A percentile compares a stretch with the other conserved stretches of the same genome.
phyloP scores from a whole-genome alignment of 2,888 invertebrate genomes.

The Sepiola atlantica region DNA sequence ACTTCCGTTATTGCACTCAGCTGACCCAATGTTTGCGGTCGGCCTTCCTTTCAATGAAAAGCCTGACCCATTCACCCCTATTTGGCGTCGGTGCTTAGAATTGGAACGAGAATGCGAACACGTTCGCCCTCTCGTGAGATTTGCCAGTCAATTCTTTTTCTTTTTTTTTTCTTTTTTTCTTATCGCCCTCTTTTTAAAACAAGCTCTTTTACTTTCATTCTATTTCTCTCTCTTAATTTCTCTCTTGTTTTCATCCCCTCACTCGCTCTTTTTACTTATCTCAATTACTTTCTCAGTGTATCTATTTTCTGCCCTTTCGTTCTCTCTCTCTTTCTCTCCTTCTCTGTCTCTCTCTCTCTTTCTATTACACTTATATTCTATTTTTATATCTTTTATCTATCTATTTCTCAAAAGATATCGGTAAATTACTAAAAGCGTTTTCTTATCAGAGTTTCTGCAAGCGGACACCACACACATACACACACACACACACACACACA shows the following conservation, averaged over 20 bases:
- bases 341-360: too few relatives aligned
- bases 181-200: background rate
- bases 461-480: background rate
- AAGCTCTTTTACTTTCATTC: background rate
- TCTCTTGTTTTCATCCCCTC: too few relatives aligned
- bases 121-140: background rate
- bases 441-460: background rate
- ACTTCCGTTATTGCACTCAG: slow-evolving; percentile 19
- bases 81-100: background rate
- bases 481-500: background rate
- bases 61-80: background rate
- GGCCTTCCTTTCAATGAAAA: background rate
- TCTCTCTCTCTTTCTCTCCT: too few relatives aligned
- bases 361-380: too few relatives aligned
- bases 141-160: background rate
- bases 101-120: background rate
- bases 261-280: too few relatives aligned
- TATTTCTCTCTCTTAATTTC: too few relatives aligned
- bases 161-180: background rate
- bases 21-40: slow-evolving; percentile 32
- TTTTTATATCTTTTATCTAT: too few relatives aligned
- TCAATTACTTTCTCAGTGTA: too few relatives aligned
- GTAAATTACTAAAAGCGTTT: background rate
- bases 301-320: too few relatives aligned
- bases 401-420: background rate